These are phyloP conservation scores for Leptodactylus fallax DNA, from an alignment of 2,797 vertebrate genomes.

Conservation along the genomic window DNA sequence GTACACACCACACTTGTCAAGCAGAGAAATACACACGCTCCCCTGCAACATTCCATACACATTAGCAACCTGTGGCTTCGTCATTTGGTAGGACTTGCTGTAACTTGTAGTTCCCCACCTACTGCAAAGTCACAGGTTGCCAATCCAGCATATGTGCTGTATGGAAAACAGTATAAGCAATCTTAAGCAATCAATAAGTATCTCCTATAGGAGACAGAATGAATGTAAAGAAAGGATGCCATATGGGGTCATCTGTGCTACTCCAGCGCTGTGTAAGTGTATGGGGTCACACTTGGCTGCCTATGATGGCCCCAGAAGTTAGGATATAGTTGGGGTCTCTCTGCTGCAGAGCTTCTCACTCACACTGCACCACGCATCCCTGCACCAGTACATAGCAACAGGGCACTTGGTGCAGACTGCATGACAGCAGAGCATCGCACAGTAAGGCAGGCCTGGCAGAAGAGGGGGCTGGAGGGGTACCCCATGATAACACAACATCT, in stretches of 20 bases:
- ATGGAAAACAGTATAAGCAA: background rate
- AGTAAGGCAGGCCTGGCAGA: background rate
- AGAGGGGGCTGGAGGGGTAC: constrained; percentile 21
- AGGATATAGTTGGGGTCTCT: constrained; percentile 17
- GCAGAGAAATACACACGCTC: background rate
- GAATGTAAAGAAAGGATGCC: background rate
- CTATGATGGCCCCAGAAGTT: constrained; percentile 37
- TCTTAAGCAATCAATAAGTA: background rate
- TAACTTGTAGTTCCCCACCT: background rate
- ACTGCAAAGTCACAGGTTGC: constrained; percentile 16
- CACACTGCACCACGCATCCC: constrained; percentile 46
- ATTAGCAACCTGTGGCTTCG: background rate
- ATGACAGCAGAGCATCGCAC: constrained; percentile 33
- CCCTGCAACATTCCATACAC: background rate
- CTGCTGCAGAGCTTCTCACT: constrained; percentile 41
- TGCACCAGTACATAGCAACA: constrained; percentile 53
- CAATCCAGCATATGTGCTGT: background rate
- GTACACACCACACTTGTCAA: background rate
- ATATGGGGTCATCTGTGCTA: background rate
- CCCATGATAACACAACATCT: constrained; percentile 19
- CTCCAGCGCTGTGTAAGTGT: background rate
- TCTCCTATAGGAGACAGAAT: background rate
- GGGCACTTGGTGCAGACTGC: constrained; percentile 31
- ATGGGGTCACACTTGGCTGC: background rate
- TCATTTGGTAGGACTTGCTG: background rate